Evolutionary conservation across 1,140 invertebrate species (phyloP).

Genomic region (Streblospio benedicti): DNA sequence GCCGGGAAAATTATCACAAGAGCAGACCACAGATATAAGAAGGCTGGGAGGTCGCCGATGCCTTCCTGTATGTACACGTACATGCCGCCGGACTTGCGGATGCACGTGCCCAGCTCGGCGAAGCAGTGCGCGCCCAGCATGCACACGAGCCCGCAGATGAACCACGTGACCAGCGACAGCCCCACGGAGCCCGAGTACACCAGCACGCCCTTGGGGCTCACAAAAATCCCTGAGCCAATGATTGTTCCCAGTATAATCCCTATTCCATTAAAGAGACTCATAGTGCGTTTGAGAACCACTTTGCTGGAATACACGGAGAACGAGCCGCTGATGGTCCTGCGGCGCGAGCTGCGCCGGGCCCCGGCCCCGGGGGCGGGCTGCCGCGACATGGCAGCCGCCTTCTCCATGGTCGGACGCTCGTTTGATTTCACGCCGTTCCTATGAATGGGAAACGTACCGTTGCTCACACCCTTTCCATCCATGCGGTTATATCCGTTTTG

Average conservation of each 20-base stretch:
- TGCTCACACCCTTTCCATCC: no score
- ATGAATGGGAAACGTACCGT: no score
- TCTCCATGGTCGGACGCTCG: no score
- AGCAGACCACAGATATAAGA: constrained; percentile 58
- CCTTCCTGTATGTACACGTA: constrained; percentile 92
- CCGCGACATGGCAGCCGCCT: no score
- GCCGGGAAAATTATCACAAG: constrained; percentile 58
- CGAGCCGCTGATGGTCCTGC: no score
- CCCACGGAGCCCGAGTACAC: constrained; percentile 66
- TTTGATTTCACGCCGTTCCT: no score
- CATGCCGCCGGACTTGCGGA: constrained; percentile 91
- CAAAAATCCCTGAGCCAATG: constrained; percentile 82
- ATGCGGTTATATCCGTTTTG: no score
- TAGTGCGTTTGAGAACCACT: constrained; percentile 15
- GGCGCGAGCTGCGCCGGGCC: no score
- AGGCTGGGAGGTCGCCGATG: constrained; percentile 77
- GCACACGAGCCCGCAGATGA: constrained; percentile 59
- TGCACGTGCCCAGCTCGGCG: constrained; percentile 87
- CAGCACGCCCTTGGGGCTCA: constrained; percentile 85
- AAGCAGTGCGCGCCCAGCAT: constrained; percentile 90
- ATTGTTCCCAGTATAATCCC: constrained; percentile 46
- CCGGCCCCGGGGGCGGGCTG: no score
- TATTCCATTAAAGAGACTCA: constrained; percentile 40
- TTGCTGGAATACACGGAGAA: no score
- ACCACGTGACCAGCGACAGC: constrained; percentile 69